These are phyloP conservation scores for Thinocorus orbignyianus DNA, from an alignment of 2,113 vertebrate species.

Conservation along the genomic window DNA sequence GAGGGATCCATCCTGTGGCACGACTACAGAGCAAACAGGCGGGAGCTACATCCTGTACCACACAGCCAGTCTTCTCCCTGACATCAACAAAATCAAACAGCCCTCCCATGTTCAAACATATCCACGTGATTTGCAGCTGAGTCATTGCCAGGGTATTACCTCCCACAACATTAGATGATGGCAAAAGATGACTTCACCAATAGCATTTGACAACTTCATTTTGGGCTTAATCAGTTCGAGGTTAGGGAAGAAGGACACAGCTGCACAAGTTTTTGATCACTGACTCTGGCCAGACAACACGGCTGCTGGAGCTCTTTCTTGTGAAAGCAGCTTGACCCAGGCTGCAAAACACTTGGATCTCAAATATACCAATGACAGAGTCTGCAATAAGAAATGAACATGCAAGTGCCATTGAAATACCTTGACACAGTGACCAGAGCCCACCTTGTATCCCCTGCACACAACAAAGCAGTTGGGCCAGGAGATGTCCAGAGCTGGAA, in stretches of 20 bases:
- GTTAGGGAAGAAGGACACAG: not conserved
- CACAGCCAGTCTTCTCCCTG: not conserved
- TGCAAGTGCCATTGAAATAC: not conserved
- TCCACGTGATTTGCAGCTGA: not conserved
- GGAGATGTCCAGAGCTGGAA: not conserved
- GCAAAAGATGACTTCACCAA: not conserved
- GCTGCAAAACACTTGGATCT: not conserved
- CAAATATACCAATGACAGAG: not conserved
- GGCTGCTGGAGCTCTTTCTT: not conserved
- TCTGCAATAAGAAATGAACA: not conserved
- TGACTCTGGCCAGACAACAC: not conserved
- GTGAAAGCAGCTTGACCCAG: not conserved
- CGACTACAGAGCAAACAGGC: not conserved
- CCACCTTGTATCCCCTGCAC: not conserved
- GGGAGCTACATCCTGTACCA: accelerated
- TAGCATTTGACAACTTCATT: not conserved
- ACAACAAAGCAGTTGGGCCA: not conserved
- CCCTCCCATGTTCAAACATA: not conserved
- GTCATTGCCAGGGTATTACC: not conserved
- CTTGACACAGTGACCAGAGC: not conserved
- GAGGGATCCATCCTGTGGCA: not conserved
- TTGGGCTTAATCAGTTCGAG: not conserved
- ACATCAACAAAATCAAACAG: not conserved
- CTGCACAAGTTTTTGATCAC: not conserved
- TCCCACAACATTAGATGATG: not conserved